Evolutionary conservation across 2,113 vertebrate species (phyloP), one percentile per base, ranked within the genome.

Genomic region (Tiliqua scincoides): DNA sequence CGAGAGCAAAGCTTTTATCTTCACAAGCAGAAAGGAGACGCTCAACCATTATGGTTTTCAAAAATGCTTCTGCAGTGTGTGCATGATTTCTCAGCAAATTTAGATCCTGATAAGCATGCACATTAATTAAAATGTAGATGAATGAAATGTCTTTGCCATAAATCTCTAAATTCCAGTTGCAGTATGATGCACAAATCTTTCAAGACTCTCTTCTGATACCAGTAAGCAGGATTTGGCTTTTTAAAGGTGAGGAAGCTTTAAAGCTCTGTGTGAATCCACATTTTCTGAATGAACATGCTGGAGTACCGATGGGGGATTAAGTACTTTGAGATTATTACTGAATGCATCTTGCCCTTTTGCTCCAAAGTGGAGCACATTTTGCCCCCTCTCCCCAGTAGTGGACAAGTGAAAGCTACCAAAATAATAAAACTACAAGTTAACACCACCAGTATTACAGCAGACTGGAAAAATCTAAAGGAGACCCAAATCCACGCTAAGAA

Each of bases 121-220:
- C 73, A 79, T 89, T 93, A 94, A 94, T 92, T 91, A 91, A 73
- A 91, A n/a, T 82, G 89, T 73, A 89, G 90, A 79, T 84, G 90
- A 91, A 90, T 88, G 40, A 89, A 93, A 74, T 27, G 65, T 2
- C 43, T 70, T 86, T 82, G 59, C 71, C 84, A 75, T 91, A 90
- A 88, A 86, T 93, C 70, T 85, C 52, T 37, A 37, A 70, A 81
- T 68, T 88, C 72, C 85, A 83, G 75, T 81, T 84, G 71, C 74
- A 83, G 0, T 88, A 59, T n/a, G 17, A 67, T 71, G 61, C 1
- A 1, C 48, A 86, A 79, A 72, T 25, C 8, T 87, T n/a, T 92
- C 40, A 87, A 84, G 73, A 8, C 4, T 84, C 12, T 90, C 73
- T 1, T 32, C 90, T 75, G 21, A 87, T 75, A 17, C 0, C 10